phyloP scores from a whole-genome alignment of 2,797 vertebrate genomes.

The Antrozous pallidus region DNA sequence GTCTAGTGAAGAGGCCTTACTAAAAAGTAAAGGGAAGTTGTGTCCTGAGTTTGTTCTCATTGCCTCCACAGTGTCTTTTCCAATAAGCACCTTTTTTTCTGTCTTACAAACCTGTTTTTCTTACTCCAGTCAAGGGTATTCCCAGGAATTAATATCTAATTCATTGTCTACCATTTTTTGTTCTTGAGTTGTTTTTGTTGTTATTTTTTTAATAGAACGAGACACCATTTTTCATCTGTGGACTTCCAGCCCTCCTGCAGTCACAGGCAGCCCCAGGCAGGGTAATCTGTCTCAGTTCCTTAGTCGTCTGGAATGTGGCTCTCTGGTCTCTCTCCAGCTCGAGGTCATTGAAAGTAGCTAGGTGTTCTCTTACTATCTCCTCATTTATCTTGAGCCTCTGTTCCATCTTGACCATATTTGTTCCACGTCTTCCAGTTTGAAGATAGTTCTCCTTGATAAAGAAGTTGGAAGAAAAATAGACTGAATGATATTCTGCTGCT shows the following conservation, averaged over 20 bases:
- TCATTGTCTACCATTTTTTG: not conserved
- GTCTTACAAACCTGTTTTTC: not conserved
- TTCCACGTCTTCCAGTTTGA: constrained; percentile 52
- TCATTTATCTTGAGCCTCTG: constrained; percentile 25
- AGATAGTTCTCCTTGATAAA: constrained; percentile 47
- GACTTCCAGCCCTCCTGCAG: not conserved
- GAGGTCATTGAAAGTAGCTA: constrained; percentile 1
- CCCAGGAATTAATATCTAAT: not conserved
- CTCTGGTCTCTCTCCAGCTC: constrained; percentile 15
- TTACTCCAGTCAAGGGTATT: not conserved
- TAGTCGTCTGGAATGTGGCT: not conserved
- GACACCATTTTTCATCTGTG: not conserved
- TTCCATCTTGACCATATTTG: constrained; percentile 37
- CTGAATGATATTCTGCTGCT: not conserved
- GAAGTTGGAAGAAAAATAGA: constrained; percentile 14
- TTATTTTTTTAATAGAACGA: not conserved
- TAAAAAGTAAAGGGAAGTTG: not conserved
- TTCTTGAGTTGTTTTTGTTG: not conserved
- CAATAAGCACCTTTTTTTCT: not conserved
- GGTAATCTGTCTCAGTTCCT: not conserved
- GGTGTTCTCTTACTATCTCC: constrained; percentile 50
- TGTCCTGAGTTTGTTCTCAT: not conserved
- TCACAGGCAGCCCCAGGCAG: not conserved
- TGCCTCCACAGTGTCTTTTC: not conserved
- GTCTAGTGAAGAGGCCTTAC: not conserved